Evolutionary conservation across 1,140 invertebrate species (phyloP).

Genomic region (Zaprionus tsacasi): DNA sequence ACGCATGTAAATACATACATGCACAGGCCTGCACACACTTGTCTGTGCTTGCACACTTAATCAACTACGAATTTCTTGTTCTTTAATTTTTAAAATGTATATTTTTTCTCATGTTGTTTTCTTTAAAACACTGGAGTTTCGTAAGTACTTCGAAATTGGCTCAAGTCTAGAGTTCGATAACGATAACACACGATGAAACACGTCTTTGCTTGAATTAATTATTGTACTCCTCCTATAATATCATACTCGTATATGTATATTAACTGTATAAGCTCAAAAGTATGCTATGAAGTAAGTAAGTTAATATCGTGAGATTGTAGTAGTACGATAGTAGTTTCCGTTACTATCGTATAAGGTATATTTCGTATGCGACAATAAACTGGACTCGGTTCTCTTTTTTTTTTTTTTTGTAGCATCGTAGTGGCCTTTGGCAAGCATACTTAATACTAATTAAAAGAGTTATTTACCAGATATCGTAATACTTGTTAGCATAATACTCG

Average conservation of each 20-base stretch:
- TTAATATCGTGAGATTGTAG: background rate
- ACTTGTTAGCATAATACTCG: slow-evolving; percentile 1
- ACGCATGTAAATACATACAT: background rate
- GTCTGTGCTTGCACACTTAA: slow-evolving; percentile 9
- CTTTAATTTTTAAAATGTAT: slow-evolving; percentile 1
- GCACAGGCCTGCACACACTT: background rate
- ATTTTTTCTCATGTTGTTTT: background rate
- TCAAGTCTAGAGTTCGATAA: background rate
- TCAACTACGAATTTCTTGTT: slow-evolving; percentile 7
- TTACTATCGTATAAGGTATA: background rate
- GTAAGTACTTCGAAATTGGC: background rate
- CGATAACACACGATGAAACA: slow-evolving; percentile 12
- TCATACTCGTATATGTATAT: background rate
- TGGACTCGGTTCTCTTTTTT: background rate
- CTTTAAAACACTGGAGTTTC: background rate
- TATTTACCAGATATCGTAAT: slow-evolving; percentile 1
- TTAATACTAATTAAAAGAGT: background rate
- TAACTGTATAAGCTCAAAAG: slow-evolving; percentile 14
- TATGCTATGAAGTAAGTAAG: background rate
- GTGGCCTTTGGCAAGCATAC: slow-evolving; percentile 3
- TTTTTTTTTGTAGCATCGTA: background rate
- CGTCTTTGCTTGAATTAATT: slow-evolving; percentile 6
- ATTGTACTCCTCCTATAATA: background rate
- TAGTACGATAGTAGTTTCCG: background rate
- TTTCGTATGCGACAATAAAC: background rate